Evolutionary conservation across 2,113 vertebrate species (phyloP), one percentile per base, ranked within the genome.

Genomic region (Bufo gargarizans): DNA sequence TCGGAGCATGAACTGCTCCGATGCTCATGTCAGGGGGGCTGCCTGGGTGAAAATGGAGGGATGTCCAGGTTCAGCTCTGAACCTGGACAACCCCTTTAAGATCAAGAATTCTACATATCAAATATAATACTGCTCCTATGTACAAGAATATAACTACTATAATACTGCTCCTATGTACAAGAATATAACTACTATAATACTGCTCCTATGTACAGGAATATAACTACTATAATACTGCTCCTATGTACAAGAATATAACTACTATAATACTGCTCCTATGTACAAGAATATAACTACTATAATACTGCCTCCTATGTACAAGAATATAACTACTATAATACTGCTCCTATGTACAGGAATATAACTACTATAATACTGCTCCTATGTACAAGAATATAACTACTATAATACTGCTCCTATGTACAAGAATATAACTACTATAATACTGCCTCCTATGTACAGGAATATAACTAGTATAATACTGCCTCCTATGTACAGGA

Each of bases 151-250:
- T 71, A 71, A 71, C 67, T 71, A 71, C 67, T 71, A 71, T 71
- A 71, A 71, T 71, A 71, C 67, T 71, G 67, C 67, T 43, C 67
- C 67, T 33, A 71, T 71, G 12, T 71, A 71, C 67, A 71, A 43
- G 22, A 71, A 71, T 71, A 71, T 71, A 71, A 71, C 67, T 71
- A 71, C 67, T 71, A 71, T 71, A 71, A 71, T 71, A 71, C 67
- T 71, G 67, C n/a, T 17, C 65, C 12, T 14, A 71, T 71, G 12
- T 71, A 71, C 67, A 71, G 43, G 67, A 71, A 71, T 71, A 71
- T 71, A 33, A 71, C 33, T 71, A 71, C 22, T 71, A 71, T 71
- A 71, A 43, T 71, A 69, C 65, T 69, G n/a, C n/a, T 4, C 6
- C 63, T n/a, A 65, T 65, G 9, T 65, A 65, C 63, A 65, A 65